Base-by-base conservation (phyloP, 1,140 invertebrate species). In the Cyclargus thomasi region DNA sequence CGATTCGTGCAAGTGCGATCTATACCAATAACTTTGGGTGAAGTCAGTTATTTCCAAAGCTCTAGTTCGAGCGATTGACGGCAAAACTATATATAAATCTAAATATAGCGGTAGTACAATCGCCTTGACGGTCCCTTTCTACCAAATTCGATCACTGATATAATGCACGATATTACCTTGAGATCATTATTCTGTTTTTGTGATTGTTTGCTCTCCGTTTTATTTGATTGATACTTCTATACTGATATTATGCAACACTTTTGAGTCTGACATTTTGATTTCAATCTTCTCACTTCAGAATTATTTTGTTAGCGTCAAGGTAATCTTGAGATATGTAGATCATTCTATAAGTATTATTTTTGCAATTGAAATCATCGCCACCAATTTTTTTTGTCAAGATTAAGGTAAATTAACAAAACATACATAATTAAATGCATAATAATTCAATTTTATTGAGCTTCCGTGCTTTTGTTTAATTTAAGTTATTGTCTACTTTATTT, bases 91-190 rank as follows among this genome's bases (percentile, higher is more conserved):
- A 14, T 47, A 4, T 29, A 29, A n/a, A 35, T 35, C 29, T 35
- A 35, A 35, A 47, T 47, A 47, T 47, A 8, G 14, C 39, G 39
- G 39, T 47, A 47, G 39, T 47, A 47, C 39, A 47, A 47, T 47
- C 67, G 67, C 72, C 72, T 71, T 71, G 70, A 67, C 62, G 66
- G 66, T 71, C 70, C 76, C 78, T 75, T 76, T 76, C 79, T 81
- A 74, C 79, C 70, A 75, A 79, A 74, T 72, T 68, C 64, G 70
- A 59, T 62, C 63, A 29, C 17, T 64, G 76, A 71, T 72, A 74
- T 47, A 68, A 67, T 63, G 75, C 75, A 75, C 75, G 74, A 73
- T 63, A 68, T 65, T 71, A 71, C 75, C 77, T 79, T 79, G 75
- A 16, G 39, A 74, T 75, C 67, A 66, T 67, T 63, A 65, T 69